Evolutionary conservation across 1,140 invertebrate genomes (phyloP).

Genomic region (Euborellia annulipes): DNA sequence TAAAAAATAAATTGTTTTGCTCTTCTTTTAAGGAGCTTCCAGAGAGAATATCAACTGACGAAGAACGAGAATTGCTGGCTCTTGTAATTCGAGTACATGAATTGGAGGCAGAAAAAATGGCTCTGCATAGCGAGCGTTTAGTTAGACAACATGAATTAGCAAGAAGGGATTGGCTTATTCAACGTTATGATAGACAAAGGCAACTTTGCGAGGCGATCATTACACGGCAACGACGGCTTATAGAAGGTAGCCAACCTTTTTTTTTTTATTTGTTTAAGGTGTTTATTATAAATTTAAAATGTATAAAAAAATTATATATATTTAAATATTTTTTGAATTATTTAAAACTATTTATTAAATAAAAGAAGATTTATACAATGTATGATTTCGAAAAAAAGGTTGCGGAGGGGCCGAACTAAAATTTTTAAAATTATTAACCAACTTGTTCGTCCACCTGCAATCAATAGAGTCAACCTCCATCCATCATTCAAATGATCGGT

Average conservation of each 20-base stretch:
- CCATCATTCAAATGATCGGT: too few relatives aligned
- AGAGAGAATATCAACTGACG: conserved; percentile 62
- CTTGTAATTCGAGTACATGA: conserved; percentile 78
- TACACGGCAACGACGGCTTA: conserved; percentile 64
- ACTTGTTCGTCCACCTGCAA: too few relatives aligned
- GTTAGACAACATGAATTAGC: conserved; percentile 71
- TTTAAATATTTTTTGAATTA: too few relatives aligned
- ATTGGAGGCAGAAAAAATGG: conserved; percentile 81
- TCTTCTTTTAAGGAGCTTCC: conserved; percentile 51
- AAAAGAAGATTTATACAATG: too few relatives aligned
- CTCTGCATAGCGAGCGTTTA: conserved; percentile 69
- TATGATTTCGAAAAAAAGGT: too few relatives aligned
- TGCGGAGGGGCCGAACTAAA: too few relatives aligned
- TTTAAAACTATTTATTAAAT: too few relatives aligned
- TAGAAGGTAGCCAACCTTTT: conserved; percentile 63
- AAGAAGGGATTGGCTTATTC: conserved; percentile 62
- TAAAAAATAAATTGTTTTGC: conserved; percentile 7
- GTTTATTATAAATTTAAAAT: too few relatives aligned
- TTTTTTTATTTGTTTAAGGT: too few relatives aligned
- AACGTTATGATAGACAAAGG: conserved; percentile 68
- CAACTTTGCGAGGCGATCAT: conserved; percentile 85
- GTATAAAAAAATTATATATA: too few relatives aligned
- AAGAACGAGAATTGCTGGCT: conserved; percentile 69
- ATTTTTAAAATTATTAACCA: too few relatives aligned
- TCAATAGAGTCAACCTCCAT: too few relatives aligned